Evolutionary conservation across 1,140 invertebrate species (phyloP), one percentile per base, ranked within the genome.

Genomic region (Tetragonula clypearis): DNA sequence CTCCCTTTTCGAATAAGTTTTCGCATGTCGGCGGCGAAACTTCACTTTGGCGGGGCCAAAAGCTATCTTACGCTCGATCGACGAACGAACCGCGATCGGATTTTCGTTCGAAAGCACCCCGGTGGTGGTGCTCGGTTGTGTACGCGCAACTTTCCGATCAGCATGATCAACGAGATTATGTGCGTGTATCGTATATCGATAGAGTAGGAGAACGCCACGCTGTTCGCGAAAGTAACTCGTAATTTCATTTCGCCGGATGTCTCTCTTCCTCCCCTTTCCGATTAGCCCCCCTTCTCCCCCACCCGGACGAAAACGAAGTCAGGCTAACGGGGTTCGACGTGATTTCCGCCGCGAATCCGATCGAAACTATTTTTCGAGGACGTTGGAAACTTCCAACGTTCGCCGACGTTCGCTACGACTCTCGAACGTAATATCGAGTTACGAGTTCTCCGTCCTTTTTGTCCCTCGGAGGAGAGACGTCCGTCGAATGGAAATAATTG

Each of bases 241-340:
- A 80, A 80, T 80, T 80, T 80, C 49, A 41, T 80, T 80, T 79
- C 23, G 49, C 49, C 19, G 49, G 21, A 4, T 19, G 65, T 3
- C 41, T 35, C 41, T 41, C 19, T 14, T 23, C 17, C 1, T 26
- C 68, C 23, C 49, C 26, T 23, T 35, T 55, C 53, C 78, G 78
- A 71, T 80, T 79, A 79, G 49, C 65, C 35, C 1, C 30, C 30
- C 30, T n/a, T n/a, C n/a, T n/a, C 30, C 35, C 35, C 35, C 35
- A 2, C 41, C 41, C 41, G 41, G 17, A 35, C 8, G 19, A 68
- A 68, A 68, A 35, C 17, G 65, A 56, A 80, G 71, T 80, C 66
- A 26, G 53, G 78, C 62, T 66, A 69, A 56, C 49, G 11, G 49
- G 30, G 76, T 30, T 30, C 49, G 26, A 80, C 66, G 78, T 41